Conservation (phyloP, 2,113 vertebrate genomes). For the Harpagus bidentatus region DNA sequence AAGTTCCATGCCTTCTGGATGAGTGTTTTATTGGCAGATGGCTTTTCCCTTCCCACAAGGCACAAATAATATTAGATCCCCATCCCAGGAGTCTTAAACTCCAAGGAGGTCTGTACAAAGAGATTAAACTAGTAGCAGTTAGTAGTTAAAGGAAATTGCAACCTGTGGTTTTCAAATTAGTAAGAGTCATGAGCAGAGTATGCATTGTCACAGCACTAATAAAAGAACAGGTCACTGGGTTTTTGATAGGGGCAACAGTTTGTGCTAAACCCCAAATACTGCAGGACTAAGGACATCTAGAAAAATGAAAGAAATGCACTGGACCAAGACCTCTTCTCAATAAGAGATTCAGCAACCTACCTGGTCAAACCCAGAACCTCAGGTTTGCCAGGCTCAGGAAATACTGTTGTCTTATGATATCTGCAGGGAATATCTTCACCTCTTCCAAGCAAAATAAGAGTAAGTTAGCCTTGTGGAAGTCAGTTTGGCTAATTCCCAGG, state of each 20-base stretch:
- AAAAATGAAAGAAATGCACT: neutral
- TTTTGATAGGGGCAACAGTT: neutral
- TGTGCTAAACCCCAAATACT: neutral
- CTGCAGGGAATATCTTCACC: neutral
- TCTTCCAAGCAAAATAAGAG: neutral
- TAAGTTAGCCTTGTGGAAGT: neutral
- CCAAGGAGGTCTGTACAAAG: conserved; percentile 43
- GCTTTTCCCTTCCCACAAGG: conserved; percentile 27
- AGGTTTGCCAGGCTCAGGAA: neutral
- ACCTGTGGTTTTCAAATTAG: conserved; percentile 60
- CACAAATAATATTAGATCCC: conserved; percentile 45
- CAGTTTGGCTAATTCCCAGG: neutral
- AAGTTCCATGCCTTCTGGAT: conserved; percentile 57
- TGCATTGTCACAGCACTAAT: neutral
- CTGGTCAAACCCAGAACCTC: conserved; percentile 1
- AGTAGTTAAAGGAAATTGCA: conserved; percentile 47
- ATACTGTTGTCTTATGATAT: neutral
- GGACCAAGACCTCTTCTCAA: neutral
- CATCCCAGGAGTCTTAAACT: conserved; percentile 20
- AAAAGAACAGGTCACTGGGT: neutral
- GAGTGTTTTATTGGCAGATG: conserved; percentile 60
- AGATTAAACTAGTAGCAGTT: conserved; percentile 59
- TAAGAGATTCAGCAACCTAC: neutral
- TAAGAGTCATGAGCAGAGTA: conserved; percentile 35
- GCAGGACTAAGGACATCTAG: neutral